A percentile compares a stretch with the other conserved stretches of the same genome.
These are phyloP conservation scores for Hydraecia micacea DNA, from an alignment of 2,888 invertebrate species.

Conservation along the genomic window DNA sequence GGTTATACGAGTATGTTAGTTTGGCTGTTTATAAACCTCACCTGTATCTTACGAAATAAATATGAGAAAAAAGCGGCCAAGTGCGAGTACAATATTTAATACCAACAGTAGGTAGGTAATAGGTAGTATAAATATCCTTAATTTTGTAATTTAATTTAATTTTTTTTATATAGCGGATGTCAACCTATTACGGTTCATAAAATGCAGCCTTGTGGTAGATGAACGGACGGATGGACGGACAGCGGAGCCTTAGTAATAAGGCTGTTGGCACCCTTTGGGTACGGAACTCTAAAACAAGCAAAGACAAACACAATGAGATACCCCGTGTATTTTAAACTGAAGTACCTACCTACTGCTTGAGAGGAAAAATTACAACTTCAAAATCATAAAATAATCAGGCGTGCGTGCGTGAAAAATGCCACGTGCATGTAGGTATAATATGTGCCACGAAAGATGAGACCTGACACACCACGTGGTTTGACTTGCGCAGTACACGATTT, in stretches of 20 bases:
- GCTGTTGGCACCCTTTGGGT: not conserved
- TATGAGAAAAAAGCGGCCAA: not conserved
- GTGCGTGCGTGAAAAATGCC: conserved; percentile 1
- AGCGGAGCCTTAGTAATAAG: not conserved
- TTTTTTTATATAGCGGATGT: not conserved
- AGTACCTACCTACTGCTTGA: not conserved
- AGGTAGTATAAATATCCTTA: not conserved
- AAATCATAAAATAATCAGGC: conserved; percentile 1
- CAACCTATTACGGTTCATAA: not conserved
- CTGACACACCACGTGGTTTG: too few relatives aligned
- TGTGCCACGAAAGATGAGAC: too few relatives aligned
- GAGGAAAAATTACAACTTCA: not conserved
- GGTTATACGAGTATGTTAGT: too few relatives aligned
- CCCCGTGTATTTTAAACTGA: not conserved
- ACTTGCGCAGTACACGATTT: too few relatives aligned
- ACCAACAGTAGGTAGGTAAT: not conserved
- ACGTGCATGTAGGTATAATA: too few relatives aligned
- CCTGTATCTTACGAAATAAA: not conserved
- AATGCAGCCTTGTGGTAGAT: not conserved
- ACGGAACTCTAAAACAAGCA: not conserved
- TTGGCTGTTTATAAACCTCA: not conserved
- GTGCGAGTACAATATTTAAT: not conserved
- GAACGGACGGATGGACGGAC: not conserved
- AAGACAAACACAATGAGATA: not conserved
- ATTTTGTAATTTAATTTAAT: too few relatives aligned